These are phyloP conservation scores for Triops cancriformis DNA, from an alignment of 1,140 invertebrate species.

Conservation along the genomic window DNA sequence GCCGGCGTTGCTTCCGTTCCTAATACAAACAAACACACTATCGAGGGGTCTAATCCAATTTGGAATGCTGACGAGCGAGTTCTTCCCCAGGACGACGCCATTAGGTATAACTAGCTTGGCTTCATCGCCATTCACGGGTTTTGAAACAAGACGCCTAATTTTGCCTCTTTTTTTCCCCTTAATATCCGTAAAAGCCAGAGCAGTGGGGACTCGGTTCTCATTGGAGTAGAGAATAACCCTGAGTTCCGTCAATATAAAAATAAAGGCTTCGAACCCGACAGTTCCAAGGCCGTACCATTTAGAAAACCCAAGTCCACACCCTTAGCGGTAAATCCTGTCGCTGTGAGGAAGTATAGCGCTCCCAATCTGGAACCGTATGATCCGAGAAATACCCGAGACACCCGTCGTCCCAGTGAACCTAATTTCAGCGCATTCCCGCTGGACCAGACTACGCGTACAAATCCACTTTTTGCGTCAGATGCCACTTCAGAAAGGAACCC, in stretches of 20 bases:
- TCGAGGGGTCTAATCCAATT: constrained; percentile 58
- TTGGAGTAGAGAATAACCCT: constrained; percentile 54
- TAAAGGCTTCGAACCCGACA: constrained; percentile 16
- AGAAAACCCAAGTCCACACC: neutral
- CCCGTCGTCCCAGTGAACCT: neutral
- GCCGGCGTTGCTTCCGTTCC: constrained; percentile 46
- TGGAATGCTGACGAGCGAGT: constrained; percentile 43
- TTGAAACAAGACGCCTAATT: neutral
- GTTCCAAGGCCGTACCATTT: neutral
- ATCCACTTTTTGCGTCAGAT: constrained; percentile 4
- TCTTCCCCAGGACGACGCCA: constrained; percentile 27
- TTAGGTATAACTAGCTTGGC: constrained; percentile 27
- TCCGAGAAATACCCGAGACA: neutral
- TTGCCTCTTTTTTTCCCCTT: neutral
- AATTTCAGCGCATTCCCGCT: neutral
- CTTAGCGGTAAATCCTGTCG: neutral
- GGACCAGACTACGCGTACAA: constrained; percentile 11
- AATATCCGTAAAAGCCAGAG: constrained; percentile 40
- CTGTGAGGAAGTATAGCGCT: neutral
- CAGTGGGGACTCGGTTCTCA: constrained; percentile 52
- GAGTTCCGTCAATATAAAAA: constrained; percentile 42
- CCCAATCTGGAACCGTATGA: neutral
- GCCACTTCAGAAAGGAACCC: neutral
- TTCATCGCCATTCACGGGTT: constrained; percentile 24
- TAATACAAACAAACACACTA: constrained; percentile 56